Percentiles rank a stretch among this genome's conserved stretches.
These are phyloP conservation scores for Ypsolopha sequella DNA, from an alignment of 2,888 invertebrate species.

Conservation along the genomic window DNA sequence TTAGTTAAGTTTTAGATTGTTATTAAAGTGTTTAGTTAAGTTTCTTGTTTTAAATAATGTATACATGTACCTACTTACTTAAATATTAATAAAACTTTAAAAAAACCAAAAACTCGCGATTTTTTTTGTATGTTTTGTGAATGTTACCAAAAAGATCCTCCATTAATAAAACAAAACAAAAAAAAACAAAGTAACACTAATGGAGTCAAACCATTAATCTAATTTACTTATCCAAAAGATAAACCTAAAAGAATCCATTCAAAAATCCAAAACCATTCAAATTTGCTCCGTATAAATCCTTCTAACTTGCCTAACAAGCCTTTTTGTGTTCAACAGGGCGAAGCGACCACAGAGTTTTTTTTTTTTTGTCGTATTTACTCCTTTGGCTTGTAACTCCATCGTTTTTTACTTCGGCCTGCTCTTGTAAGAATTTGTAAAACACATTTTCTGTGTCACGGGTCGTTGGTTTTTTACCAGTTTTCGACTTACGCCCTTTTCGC, in stretches of 20 bases:
- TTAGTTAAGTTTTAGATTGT: no score
- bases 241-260: background rate
- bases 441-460: constrained; percentile 23
- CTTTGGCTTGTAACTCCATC: constrained; percentile 7
- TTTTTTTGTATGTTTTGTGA: no score
- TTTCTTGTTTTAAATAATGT: no score
- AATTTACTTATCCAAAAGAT: no score
- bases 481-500: background rate
- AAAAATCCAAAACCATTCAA: background rate
- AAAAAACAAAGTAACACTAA: no score
- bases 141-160: no score
- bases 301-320: constrained; percentile 22
- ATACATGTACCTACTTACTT: no score
- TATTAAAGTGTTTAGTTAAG: no score
- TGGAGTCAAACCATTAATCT: no score
- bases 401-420: constrained; percentile 14
- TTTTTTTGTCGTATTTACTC: constrained; percentile 11
- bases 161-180: no score
- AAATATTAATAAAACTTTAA: no score
- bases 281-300: constrained; percentile 19
- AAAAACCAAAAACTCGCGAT: no score
- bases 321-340: constrained; percentile 20
- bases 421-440: constrained; percentile 39
- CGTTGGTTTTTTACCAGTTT: constrained; percentile 11
- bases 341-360: constrained; percentile 6